Percentiles rank a stretch among this genome's conserved stretches.
phyloP scores from a whole-genome alignment of 2,797 vertebrate species.

The Chelonia mydas region DNA sequence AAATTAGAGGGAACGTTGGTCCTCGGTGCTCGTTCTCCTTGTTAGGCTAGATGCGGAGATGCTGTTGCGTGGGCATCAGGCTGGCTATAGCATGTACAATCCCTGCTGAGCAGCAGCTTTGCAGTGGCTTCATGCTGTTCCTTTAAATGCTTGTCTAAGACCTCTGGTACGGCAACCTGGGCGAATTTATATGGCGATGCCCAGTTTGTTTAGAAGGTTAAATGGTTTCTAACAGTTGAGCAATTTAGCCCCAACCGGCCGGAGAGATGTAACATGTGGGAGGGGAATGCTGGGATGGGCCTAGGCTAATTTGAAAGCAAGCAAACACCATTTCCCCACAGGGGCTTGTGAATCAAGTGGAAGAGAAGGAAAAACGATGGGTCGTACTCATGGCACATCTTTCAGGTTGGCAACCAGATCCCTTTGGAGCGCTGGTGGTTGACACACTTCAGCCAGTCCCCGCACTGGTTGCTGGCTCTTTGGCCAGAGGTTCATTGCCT shows the following conservation, averaged over 20 bases:
- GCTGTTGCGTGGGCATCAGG: background rate
- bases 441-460: background rate
- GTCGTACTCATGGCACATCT: background rate
- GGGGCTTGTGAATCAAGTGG: background rate
- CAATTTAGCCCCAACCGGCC: background rate
- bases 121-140: background rate
- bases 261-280: background rate
- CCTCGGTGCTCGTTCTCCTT: background rate
- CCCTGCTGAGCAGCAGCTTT: background rate
- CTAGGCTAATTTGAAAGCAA: background rate
- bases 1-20: no score
- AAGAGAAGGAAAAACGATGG: background rate
- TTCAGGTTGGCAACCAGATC: background rate
- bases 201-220: background rate
- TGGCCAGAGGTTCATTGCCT: background rate
- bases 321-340: no score
- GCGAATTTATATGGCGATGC: accelerated
- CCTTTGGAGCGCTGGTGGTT: background rate
- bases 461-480: background rate
- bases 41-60: background rate
- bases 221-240: background rate
- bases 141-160: background rate
- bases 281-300: background rate
- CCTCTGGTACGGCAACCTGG: background rate
- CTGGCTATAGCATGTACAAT: background rate